Evolutionary conservation across 2,113 vertebrate species (phyloP).

Genomic region (Candoia aspera): DNA sequence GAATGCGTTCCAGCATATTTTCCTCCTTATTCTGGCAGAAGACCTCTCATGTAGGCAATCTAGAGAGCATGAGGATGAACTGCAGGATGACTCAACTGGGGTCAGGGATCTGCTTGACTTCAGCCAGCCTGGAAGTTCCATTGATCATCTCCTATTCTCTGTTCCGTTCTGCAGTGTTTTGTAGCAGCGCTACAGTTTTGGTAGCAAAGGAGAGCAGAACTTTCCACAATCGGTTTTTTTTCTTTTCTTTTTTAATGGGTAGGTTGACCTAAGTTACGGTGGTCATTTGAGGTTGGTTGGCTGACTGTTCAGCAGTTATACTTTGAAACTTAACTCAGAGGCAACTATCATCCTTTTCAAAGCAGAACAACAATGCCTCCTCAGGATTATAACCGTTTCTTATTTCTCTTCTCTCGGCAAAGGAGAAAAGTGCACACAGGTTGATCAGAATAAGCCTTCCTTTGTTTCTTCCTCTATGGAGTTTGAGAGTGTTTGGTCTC

Average conservation of each 20-base stretch:
- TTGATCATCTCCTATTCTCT: no score
- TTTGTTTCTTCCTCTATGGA: background rate
- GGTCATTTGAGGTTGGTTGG: background rate
- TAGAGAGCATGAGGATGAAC: no score
- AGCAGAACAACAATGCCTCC: background rate
- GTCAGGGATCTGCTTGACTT: no score
- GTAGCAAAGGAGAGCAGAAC: background rate
- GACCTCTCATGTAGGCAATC: no score
- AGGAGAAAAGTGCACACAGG: background rate
- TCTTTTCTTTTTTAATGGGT: background rate
- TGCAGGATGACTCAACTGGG: no score
- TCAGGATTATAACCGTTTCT: background rate
- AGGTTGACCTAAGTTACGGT: background rate
- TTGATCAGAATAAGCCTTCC: background rate
- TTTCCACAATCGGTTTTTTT: background rate
- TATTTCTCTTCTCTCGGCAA: background rate
- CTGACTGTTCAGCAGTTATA: background rate
- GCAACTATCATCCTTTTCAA: background rate
- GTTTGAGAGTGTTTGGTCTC: background rate
- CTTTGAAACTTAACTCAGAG: background rate
- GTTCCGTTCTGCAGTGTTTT: no score
- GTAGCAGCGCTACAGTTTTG: no score
- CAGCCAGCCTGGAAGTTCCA: no score
- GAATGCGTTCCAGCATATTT: no score
- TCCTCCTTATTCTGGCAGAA: no score